Evolutionary conservation across 1,140 invertebrate genomes (phyloP).

Genomic region (Thaumetopoea pityocampa): DNA sequence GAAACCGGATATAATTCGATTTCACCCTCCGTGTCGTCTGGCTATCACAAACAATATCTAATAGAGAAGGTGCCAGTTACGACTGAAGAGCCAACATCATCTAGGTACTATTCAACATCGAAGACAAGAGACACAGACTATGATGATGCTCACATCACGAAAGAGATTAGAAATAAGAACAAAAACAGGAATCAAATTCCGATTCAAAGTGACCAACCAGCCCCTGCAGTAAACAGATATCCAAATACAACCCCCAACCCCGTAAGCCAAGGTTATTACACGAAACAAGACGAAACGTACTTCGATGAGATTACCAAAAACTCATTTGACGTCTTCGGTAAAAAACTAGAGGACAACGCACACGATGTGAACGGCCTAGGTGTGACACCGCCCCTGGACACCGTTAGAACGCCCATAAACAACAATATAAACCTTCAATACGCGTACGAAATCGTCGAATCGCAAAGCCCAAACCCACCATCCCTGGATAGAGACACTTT

Average conservation of each 20-base stretch:
- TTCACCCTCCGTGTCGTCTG: constrained; percentile 54
- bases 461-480: constrained; percentile 48
- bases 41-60: constrained; percentile 60
- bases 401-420: constrained; percentile 56
- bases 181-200: constrained; percentile 59
- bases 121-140: constrained; percentile 61
- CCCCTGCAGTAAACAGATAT: constrained; percentile 37
- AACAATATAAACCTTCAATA: constrained; percentile 63
- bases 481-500: constrained; percentile 78
- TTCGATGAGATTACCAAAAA: constrained; percentile 86
- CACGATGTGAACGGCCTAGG: constrained; percentile 75
- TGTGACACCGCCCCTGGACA: constrained; percentile 63
- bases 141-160: constrained; percentile 41
- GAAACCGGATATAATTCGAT: constrained; percentile 74
- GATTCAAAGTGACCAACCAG: constrained; percentile 58
- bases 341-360: constrained; percentile 78
- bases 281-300: constrained; percentile 82
- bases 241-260: constrained; percentile 78
- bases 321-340: constrained; percentile 85
- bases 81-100: constrained; percentile 61
- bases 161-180: constrained; percentile 38
- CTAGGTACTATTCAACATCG: constrained; percentile 64
- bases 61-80: constrained; percentile 63
- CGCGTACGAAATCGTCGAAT: constrained; percentile 63
- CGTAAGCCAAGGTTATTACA: constrained; percentile 81